phyloP scores from a whole-genome alignment of 2,888 invertebrate species.

The Julus scanicus region DNA sequence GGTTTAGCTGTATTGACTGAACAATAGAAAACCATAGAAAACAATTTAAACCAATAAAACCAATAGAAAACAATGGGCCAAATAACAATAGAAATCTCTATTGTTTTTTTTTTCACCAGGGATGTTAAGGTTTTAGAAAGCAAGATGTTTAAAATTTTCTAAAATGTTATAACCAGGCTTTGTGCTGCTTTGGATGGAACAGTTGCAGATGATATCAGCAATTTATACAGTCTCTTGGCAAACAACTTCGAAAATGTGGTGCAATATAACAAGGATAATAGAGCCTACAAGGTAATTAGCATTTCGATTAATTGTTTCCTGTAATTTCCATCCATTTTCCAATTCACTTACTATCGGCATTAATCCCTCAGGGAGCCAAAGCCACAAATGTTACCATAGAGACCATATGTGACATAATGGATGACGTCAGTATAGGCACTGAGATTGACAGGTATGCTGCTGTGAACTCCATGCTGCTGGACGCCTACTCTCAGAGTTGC shows the following conservation, averaged over 20 bases:
- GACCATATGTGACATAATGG: constrained; percentile 81
- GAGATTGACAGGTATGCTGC: constrained; percentile 71
- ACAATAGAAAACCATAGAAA: too few species aligned
- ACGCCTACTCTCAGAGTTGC: constrained; percentile 77
- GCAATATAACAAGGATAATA: constrained; percentile 94
- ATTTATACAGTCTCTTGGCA: constrained; percentile 83
- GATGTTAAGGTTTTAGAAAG: too few species aligned
- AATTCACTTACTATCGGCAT: neutral
- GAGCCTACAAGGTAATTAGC: constrained; percentile 70
- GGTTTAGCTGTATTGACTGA: too few species aligned
- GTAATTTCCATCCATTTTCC: neutral
- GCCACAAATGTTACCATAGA: constrained; percentile 82
- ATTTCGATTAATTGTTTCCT: neutral
- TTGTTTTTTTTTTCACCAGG: too few species aligned
- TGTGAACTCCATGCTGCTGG: constrained; percentile 78
- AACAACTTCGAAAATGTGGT: constrained; percentile 90
- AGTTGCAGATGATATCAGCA: constrained; percentile 71
- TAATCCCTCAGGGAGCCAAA: constrained; percentile 65
- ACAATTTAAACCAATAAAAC: too few species aligned
- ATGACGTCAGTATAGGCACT: constrained; percentile 57
- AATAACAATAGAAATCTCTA: too few species aligned
- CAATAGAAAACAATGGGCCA: too few species aligned
- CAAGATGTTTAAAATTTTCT: too few species aligned
- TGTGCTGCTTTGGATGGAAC: constrained; percentile 77
- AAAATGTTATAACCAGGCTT: constrained; percentile 70